Percentiles rank a stretch among this genome's conserved stretches.
These are phyloP conservation scores for Dendrolimus kikuchii DNA, from an alignment of 1,140 invertebrate species.

Conservation along the genomic window DNA sequence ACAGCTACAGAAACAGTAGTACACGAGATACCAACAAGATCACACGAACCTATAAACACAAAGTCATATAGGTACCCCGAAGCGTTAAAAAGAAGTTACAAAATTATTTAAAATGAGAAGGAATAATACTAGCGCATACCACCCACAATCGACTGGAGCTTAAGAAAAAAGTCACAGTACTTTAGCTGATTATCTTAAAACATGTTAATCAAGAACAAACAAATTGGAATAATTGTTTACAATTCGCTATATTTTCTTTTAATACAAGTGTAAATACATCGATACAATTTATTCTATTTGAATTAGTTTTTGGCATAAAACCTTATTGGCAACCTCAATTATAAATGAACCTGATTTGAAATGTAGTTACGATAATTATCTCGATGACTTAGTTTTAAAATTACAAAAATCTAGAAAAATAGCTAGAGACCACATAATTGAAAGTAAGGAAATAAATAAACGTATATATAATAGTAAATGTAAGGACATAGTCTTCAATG, in stretches of 20 bases:
- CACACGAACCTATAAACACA: neutral
- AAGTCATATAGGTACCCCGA: slow-evolving; percentile 1
- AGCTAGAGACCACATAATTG: no score
- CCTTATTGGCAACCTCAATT: slow-evolving; percentile 35
- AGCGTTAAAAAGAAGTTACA: slow-evolving; percentile 31
- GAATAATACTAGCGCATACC: slow-evolving; percentile 47
- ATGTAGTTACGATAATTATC: slow-evolving; percentile 30
- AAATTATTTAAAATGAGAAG: slow-evolving; percentile 38
- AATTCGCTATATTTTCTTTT: slow-evolving; percentile 59
- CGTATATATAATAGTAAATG: no score
- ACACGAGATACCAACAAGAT: neutral
- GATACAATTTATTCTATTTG: slow-evolving; percentile 39
- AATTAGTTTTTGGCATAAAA: slow-evolving; percentile 59
- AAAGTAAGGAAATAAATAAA: no score
- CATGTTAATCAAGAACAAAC: slow-evolving; percentile 37
- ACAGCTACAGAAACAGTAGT: neutral
- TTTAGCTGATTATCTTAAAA: slow-evolving; percentile 45
- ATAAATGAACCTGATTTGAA: slow-evolving; percentile 21
- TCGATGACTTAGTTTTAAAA: slow-evolving; percentile 30
- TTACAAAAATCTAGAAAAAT: no score
- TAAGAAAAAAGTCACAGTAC: slow-evolving; percentile 52
- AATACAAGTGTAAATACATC: slow-evolving; percentile 55
- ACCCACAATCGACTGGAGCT: slow-evolving; percentile 41
- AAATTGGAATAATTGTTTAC: slow-evolving; percentile 67
- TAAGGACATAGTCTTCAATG: no score